A percentile compares a stretch with the other conserved stretches of the same genome.
Evolutionary conservation across 2,888 invertebrate genomes (phyloP).

Genomic region (Bombylius major): DNA sequence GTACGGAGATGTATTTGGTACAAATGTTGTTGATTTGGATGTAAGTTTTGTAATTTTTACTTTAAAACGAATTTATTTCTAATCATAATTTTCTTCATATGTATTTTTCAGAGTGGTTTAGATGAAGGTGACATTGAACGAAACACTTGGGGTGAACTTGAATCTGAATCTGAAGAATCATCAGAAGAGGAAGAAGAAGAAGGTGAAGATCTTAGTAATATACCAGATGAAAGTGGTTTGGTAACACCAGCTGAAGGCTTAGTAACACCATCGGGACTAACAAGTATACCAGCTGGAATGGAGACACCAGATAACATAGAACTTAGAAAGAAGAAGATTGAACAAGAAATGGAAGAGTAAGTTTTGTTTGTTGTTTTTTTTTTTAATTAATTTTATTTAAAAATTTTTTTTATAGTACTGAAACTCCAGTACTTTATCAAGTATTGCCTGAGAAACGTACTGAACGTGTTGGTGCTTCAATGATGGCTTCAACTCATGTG

Average conservation of each 20-base stretch:
- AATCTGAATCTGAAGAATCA: conserved; percentile 61
- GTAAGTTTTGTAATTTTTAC: conserved; percentile 35
- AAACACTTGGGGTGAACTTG: conserved; percentile 93
- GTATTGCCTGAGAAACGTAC: conserved; percentile 89
- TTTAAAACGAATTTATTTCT: background rate
- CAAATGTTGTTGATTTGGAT: conserved; percentile 57
- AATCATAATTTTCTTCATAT: conserved; percentile 5
- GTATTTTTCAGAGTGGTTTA: conserved; percentile 41
- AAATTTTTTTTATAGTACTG: conserved; percentile 47
- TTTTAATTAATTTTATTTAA: background rate
- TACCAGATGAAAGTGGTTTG: conserved; percentile 65
- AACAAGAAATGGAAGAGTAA: conserved; percentile 89
- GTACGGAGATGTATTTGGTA: conserved; percentile 98
- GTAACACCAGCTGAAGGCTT: conserved; percentile 89
- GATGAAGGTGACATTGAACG: conserved; percentile 85
- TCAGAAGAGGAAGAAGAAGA: conserved; percentile 56
- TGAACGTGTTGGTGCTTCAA: conserved; percentile 75
- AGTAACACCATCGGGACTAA: conserved; percentile 88
- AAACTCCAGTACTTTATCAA: conserved; percentile 90
- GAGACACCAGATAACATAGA: conserved; percentile 99
- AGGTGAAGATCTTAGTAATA: conserved; percentile 41
- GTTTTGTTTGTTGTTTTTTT: conserved; percentile 16
- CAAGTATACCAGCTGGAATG: conserved; percentile 83
- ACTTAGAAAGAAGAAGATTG: conserved; percentile 90
- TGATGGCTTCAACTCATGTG: conserved; percentile 98